These are phyloP conservation scores for Pandemis cinnamomeana DNA, from an alignment of 2,888 invertebrate genomes.

Conservation along the genomic window DNA sequence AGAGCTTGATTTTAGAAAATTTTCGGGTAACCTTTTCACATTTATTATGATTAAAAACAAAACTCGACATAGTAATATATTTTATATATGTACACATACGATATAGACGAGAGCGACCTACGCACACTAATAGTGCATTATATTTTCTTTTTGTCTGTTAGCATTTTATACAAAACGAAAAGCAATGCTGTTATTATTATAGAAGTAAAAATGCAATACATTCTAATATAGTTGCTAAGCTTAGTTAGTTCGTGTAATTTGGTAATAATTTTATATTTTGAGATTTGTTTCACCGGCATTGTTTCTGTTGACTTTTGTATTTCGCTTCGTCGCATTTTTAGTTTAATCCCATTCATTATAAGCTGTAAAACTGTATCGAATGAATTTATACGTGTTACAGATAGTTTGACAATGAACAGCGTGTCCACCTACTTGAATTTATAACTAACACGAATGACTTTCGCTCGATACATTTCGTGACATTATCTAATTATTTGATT, in stretches of 20 bases:
- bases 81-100: slow-evolving; percentile 44
- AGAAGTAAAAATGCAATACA: slow-evolving; percentile 74
- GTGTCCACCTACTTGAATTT: background rate
- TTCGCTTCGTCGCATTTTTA: slow-evolving; percentile 46
- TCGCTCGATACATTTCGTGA: slow-evolving; percentile 24
- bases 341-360: slow-evolving; percentile 39
- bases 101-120: slow-evolving; percentile 44
- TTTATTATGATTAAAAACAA: background rate
- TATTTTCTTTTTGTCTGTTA: slow-evolving; percentile 55
- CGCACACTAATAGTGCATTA: slow-evolving; percentile 65
- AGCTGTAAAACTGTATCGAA: slow-evolving; percentile 23
- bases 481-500: slow-evolving; percentile 34
- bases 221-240: slow-evolving; percentile 70
- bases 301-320: slow-evolving; percentile 51
- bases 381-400: slow-evolving; percentile 25
- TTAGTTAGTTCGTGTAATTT: slow-evolving; percentile 63
- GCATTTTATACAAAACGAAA: slow-evolving; percentile 54
- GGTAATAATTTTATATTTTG: slow-evolving; percentile 57
- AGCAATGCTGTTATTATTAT: slow-evolving; percentile 47
- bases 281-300: slow-evolving; percentile 55
- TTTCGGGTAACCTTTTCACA: background rate
- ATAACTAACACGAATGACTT: slow-evolving; percentile 14
- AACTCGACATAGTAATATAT: slow-evolving; percentile 8
- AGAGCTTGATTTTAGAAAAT: background rate
- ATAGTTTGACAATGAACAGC: background rate